Evolutionary conservation across 2,888 invertebrate genomes (phyloP).

Genomic region (Agrypnus murinus): DNA sequence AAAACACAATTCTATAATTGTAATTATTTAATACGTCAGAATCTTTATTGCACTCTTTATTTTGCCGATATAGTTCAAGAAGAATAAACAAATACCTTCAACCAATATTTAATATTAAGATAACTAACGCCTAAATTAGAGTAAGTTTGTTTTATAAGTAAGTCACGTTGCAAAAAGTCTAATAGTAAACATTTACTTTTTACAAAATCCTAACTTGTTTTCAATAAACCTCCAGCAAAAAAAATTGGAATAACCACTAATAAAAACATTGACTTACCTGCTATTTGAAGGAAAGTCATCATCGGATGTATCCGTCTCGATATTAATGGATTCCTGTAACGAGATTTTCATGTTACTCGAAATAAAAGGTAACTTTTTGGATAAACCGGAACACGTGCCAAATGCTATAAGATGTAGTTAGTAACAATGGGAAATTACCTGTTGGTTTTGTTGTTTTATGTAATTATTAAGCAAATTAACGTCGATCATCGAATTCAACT

Average conservation of each 20-base stretch:
- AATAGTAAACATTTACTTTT: not conserved
- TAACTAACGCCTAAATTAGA: not conserved
- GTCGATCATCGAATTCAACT: conserved; percentile 16
- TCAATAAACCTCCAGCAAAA: not conserved
- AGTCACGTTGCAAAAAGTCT: not conserved
- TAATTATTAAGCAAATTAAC: conserved; percentile 28
- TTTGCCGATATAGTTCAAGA: no score
- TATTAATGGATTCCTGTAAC: conserved; percentile 24
- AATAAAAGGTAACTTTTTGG: not conserved
- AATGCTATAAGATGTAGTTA: no score
- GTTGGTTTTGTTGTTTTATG: conserved; percentile 1
- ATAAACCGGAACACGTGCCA: not conserved
- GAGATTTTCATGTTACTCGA: conserved; percentile 1
- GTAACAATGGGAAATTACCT: conserved; percentile 1
- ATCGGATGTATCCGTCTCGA: conserved; percentile 36
- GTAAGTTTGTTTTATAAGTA: not conserved
- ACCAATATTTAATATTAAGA: not conserved
- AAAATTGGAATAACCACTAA: not conserved
- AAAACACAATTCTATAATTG: conserved; percentile 11
- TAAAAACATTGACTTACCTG: conserved; percentile 26
- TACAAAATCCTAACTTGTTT: not conserved
- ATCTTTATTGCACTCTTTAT: conserved; percentile 16
- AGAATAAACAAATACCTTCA: no score
- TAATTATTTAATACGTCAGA: conserved; percentile 25
- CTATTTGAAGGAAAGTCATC: conserved; percentile 26